These are phyloP conservation scores for Achatina immaculata DNA, from an alignment of 1,140 invertebrate species.

Conservation along the genomic window DNA sequence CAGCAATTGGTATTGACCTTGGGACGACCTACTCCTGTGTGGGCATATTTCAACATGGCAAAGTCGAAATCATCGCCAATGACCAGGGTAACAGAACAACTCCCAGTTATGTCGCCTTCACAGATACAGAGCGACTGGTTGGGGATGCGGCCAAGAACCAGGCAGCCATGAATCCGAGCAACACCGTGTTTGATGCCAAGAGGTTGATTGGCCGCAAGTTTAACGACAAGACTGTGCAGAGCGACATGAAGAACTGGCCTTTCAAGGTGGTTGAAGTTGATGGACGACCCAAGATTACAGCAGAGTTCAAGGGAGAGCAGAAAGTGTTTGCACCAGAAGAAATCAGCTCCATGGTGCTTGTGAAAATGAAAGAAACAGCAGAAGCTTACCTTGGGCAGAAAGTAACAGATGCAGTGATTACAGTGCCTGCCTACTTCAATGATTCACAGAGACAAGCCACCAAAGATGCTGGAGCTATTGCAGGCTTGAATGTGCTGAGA, in stretches of 20 bases:
- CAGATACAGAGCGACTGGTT: slow-evolving; percentile 71
- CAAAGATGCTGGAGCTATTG: slow-evolving; percentile 52
- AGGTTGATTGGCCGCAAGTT: slow-evolving; percentile 94
- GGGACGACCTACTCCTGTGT: slow-evolving; percentile 69
- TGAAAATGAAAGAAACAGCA: slow-evolving; percentile 91
- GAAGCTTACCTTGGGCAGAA: slow-evolving; percentile 88
- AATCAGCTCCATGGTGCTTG: slow-evolving; percentile 87
- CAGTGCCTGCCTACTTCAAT: slow-evolving; percentile 72
- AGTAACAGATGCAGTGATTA: slow-evolving; percentile 70
- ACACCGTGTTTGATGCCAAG: slow-evolving; percentile 89
- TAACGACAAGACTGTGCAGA: slow-evolving; percentile 88
- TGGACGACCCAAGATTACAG: slow-evolving; percentile 80
- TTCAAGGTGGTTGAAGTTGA: slow-evolving; percentile 75
- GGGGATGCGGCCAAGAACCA: slow-evolving; percentile 82
- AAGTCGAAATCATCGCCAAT: slow-evolving; percentile 75
- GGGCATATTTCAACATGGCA: slow-evolving; percentile 70
- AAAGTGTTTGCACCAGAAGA: slow-evolving; percentile 93
- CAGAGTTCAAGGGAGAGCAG: slow-evolving; percentile 86
- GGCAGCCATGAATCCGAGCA: slow-evolving; percentile 88
- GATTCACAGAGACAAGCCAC: slow-evolving; percentile 70
- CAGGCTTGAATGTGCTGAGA: slow-evolving; percentile 74
- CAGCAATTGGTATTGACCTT: slow-evolving; percentile 65
- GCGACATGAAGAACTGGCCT: slow-evolving; percentile 93
- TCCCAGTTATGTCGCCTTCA: slow-evolving; percentile 97
- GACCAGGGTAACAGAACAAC: slow-evolving; percentile 98